Percentiles rank a stretch among this genome's conserved stretches.
Evolutionary conservation across 2,113 vertebrate species (phyloP).

Genomic region (Polypterus bichir): DNA sequence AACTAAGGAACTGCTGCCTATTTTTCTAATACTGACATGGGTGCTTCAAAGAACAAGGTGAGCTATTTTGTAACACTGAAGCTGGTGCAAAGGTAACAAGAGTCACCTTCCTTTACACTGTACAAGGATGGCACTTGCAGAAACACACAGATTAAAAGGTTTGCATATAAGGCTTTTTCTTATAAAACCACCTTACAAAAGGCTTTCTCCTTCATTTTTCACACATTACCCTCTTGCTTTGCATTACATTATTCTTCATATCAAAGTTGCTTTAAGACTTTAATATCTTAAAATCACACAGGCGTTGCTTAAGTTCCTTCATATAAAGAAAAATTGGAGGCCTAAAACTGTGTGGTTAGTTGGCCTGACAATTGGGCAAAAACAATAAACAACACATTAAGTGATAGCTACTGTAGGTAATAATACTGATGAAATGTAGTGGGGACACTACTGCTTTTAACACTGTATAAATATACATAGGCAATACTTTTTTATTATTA

Average conservation of each 20-base stretch:
- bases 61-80: conserved; percentile 86
- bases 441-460: conserved; percentile 67
- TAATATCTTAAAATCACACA: conserved; percentile 84
- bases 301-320: conserved; percentile 89
- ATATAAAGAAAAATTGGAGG: conserved; percentile 71
- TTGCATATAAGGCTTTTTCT: conserved; percentile 99
- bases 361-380: conserved; percentile 63
- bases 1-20: conserved; percentile 99
- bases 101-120: conserved; percentile 86
- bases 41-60: conserved; percentile 95
- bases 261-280: conserved; percentile 85
- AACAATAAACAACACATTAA: conserved; percentile 65
- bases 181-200: conserved; percentile 94
- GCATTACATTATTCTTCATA: conserved; percentile 72
- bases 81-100: conserved; percentile 86
- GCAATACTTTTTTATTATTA: conserved; percentile 85
- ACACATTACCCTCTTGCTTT: conserved; percentile 42
- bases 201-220: conserved; percentile 66
- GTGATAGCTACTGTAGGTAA: conserved; percentile 67
- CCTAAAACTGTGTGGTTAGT: conserved; percentile 94
- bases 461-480: conserved; percentile 99
- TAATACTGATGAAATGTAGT: conserved; percentile 85
- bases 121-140: conserved; percentile 99
- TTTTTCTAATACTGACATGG: conserved; percentile 97
- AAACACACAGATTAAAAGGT: conserved; percentile 99